A percentile compares a stretch with the other conserved stretches of the same genome.
These are phyloP conservation scores for Meloidogyne exigua DNA, from an alignment of 1,140 invertebrate species.

Conservation along the genomic window DNA sequence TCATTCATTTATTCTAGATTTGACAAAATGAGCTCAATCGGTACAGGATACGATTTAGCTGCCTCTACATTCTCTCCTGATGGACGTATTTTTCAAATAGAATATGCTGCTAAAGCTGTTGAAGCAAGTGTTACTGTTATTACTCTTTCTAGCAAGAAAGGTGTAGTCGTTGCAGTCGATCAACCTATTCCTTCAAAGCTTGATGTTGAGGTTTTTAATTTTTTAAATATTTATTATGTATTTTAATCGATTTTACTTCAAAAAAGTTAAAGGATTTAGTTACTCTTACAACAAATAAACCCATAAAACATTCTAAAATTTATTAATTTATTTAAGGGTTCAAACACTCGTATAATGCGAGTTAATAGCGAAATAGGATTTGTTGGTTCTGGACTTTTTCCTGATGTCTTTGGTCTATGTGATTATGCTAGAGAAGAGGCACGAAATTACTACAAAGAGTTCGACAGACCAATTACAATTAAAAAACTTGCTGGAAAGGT, in stretches of 20 bases:
- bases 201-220: conserved; percentile 70
- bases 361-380: conserved; percentile 91
- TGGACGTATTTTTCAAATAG: conserved; percentile 75
- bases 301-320: no score
- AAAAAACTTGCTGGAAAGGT: conserved; percentile 54
- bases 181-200: conserved; percentile 95
- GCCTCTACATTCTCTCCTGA: conserved; percentile 99
- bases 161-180: conserved; percentile 93
- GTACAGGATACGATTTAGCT: conserved; percentile 87
- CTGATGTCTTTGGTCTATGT: conserved; percentile 49
- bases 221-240: conserved; percentile 8
- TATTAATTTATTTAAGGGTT: conserved; percentile 65
- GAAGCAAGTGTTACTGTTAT: conserved; percentile 97
- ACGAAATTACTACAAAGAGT: conserved; percentile 54
- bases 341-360: conserved; percentile 89
- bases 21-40: conserved; percentile 83
- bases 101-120: conserved; percentile 98
- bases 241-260: not conserved
- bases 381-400: conserved; percentile 55
- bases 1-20: not conserved
- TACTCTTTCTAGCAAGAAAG: conserved; percentile 88
- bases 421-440: conserved; percentile 58
- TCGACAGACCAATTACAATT: conserved; percentile 45
- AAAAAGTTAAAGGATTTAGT: no score
- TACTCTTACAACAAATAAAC: no score